These are phyloP conservation scores for Dioctria linearis DNA, from an alignment of 2,888 invertebrate genomes.

Conservation along the genomic window DNA sequence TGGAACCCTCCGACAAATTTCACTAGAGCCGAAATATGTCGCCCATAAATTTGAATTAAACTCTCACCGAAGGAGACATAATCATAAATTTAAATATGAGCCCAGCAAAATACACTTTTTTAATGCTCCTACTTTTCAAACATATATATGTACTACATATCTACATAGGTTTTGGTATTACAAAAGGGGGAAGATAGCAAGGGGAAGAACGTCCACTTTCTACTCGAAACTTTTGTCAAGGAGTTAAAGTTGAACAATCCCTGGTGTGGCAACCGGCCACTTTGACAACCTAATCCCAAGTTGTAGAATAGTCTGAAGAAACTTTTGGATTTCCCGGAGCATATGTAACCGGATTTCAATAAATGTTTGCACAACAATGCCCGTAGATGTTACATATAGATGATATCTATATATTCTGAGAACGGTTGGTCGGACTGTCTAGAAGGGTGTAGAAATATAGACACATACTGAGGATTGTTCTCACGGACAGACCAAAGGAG, in stretches of 20 bases:
- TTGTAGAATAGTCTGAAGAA: conserved; percentile 55
- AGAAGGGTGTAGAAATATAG: conserved; percentile 7
- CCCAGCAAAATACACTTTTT: conserved; percentile 57
- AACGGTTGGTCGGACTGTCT: conserved; percentile 9
- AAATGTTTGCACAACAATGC: conserved; percentile 60
- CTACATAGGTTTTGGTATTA: background rate
- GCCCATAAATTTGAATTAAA: conserved; percentile 68
- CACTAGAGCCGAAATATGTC: conserved; percentile 64
- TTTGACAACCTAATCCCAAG: conserved; percentile 58
- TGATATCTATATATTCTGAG: conserved; percentile 36
- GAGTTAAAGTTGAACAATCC: conserved; percentile 43
- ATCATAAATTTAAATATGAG: conserved; percentile 68
- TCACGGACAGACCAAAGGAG: conserved; percentile 8
- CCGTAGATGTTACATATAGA: conserved; percentile 48
- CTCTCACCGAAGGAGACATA: conserved; percentile 64
- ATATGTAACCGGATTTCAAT: conserved; percentile 60
- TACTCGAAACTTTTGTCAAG: conserved; percentile 35
- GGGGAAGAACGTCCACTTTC: conserved; percentile 2
- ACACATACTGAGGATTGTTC: conserved; percentile 1
- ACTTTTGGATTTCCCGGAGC: conserved; percentile 58
- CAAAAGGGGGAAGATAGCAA: conserved; percentile 4
- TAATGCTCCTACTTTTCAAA: conserved; percentile 44
- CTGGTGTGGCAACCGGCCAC: conserved; percentile 41
- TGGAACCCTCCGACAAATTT: conserved; percentile 44
- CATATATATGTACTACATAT: conserved; percentile 22